These are phyloP conservation scores for Nothura maculosa DNA, from an alignment of 2,797 vertebrate species.

Conservation along the genomic window DNA sequence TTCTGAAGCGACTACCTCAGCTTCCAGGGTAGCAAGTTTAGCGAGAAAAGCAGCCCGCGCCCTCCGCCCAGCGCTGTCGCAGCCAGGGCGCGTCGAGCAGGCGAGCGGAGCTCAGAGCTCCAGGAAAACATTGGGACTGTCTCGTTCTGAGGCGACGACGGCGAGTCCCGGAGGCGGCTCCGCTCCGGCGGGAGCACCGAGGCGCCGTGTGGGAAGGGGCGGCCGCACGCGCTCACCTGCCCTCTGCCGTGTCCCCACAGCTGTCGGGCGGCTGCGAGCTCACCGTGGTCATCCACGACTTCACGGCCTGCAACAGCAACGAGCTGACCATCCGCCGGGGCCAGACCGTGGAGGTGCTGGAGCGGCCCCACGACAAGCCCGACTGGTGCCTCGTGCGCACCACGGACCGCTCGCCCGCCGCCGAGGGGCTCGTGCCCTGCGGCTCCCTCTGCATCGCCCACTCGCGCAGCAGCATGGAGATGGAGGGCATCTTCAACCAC, in stretches of 20 bases:
- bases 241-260: slow-evolving; percentile 77
- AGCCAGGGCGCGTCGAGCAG: slow-evolving; percentile 17
- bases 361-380: slow-evolving; percentile 95
- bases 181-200: slow-evolving; percentile 22
- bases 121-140: not conserved
- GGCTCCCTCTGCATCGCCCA: slow-evolving; percentile 97
- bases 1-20: not conserved
- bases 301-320: slow-evolving; percentile 95
- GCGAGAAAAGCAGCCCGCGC: slow-evolving; percentile 60
- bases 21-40: slow-evolving; percentile 25
- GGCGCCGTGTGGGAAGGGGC: not conserved
- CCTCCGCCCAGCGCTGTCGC: slow-evolving; percentile 54
- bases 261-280: slow-evolving; percentile 97
- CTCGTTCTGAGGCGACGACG: not conserved
- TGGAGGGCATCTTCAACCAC: slow-evolving; percentile 99
- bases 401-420: slow-evolving; percentile 94
- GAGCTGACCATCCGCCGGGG: slow-evolving; percentile 95
- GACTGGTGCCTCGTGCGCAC: slow-evolving; percentile 98
- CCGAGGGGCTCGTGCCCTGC: slow-evolving; percentile 95
- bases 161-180: slow-evolving; percentile 9
- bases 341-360: slow-evolving; percentile 97
- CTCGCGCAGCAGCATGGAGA: slow-evolving; percentile 98
- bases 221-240: not conserved
- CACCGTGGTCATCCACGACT: slow-evolving; percentile 98
- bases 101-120: slow-evolving; percentile 9